Base-by-base conservation (phyloP, 1,140 invertebrate species). In the Achroia grisella region DNA sequence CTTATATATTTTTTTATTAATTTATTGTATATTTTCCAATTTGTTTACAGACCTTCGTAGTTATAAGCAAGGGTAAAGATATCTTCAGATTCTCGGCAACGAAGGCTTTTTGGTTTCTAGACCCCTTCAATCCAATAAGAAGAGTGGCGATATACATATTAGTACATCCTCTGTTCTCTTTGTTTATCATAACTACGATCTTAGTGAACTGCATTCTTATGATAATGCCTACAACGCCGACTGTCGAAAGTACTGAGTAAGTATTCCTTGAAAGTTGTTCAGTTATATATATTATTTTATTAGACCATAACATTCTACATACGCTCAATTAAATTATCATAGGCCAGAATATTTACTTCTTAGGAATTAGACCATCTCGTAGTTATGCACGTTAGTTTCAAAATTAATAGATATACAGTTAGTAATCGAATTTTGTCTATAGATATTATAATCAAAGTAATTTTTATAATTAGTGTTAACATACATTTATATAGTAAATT, bases 41-140 rank as follows among this genome's bases (percentile, higher is more conserved):
- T 84, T 87, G 74, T 73, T 90, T 92, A 44, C 91, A 98, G 97
- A 98, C 97, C 81, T 98, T 98, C 90, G 93, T 98, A 89, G 97
- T 99, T 71, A 90, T 99, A 87, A 98, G 95, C 89, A 98, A 94
- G 91, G 97, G 97, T 88, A 97, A 96, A 90, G 96, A 97, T 89
- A 98, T 99, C 89, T 98, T 97, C 91, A 92, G 97, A 88, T 99
- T 99, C 91, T 97, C 95, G 88, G 96, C 97, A 75, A 96, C 95
- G 62, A 93, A 98, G 86, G 96, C 96, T 81, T 88, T 98, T 84
- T 98, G 93, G 91, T 90, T 97, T 79, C 90, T 99, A 72, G 94
- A 95, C 87, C 97, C 97, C 57, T 99, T 98, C 89, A 98, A 98
- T 89, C 96, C 97, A 58, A 94, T 99, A 87, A 93, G 97, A 88